Conservation (phyloP, 2,888 invertebrate species). For the Sminthurides aquaticus region DNA sequence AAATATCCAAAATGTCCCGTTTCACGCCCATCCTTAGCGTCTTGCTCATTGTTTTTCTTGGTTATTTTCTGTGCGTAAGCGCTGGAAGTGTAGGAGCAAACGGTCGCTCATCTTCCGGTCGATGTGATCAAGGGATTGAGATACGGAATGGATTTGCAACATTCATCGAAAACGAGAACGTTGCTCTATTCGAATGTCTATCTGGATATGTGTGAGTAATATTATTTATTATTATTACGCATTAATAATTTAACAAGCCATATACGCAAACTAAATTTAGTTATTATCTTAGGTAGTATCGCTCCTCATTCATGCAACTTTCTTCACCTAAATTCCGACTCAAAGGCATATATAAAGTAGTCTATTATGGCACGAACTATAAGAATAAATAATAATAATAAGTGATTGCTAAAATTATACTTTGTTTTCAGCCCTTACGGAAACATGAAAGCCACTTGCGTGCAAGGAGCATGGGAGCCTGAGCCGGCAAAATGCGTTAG, state of each 20-base stretch:
- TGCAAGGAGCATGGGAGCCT: slow-evolving; percentile 10
- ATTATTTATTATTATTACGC: background rate
- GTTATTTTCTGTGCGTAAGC: too few species aligned
- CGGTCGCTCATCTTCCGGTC: background rate
- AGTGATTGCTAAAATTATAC: slow-evolving; percentile 8
- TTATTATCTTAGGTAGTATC: background rate
- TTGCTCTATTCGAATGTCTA: slow-evolving; percentile 18
- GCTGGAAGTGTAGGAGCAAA: background rate
- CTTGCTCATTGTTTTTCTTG: too few species aligned
- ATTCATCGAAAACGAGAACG: slow-evolving; percentile 12
- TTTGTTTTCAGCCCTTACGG: slow-evolving; percentile 16
- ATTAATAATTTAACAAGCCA: slow-evolving; percentile 6
- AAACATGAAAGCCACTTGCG: slow-evolving; percentile 18
- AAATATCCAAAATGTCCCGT: too few species aligned
- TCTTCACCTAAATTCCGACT: too few species aligned
- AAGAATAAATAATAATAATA: too few species aligned
- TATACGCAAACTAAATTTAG: too few species aligned
- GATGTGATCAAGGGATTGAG: slow-evolving; percentile 6
- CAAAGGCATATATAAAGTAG: too few species aligned
- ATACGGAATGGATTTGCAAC: slow-evolving; percentile 17
- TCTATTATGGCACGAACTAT: too few species aligned
- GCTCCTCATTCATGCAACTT: too few species aligned
- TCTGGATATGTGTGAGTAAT: slow-evolving; percentile 19
- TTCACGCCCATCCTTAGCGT: too few species aligned
- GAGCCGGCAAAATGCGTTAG: slow-evolving; percentile 18